Evolutionary conservation across 2,888 invertebrate genomes (phyloP), one percentile per base, ranked within the genome.

Genomic region (Abrostola triplasia): DNA sequence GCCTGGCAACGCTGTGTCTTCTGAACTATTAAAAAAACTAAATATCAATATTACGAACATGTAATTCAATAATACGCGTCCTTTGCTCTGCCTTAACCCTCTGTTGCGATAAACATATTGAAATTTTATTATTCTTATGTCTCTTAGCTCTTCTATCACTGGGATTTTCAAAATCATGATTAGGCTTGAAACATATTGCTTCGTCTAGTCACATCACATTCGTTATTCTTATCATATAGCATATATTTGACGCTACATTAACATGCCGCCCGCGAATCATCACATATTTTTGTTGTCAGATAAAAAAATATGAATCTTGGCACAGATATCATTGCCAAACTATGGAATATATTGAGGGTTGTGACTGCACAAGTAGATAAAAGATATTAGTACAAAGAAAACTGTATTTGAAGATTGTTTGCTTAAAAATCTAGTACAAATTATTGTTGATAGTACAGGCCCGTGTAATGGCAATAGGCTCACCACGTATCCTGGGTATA

Each of bases 261-360:
- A 24, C 44, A 47, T 47, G 44, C 44, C 10, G 24, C 13, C 24
- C 44, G 24, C 44, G 44, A 47, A 47, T 47, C 44, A 47, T 47
- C 44, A 9, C 24, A 47, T 47, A 47, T 47, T 47, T 47, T 47
- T 47, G 44, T 47, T 47, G 44, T 47, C 44, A 47, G 44, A 47
- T 47, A 47, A 47, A 47, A 47, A 47, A 47, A 47, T 47, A 47
- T 47, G 24, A 47, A 24, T 47, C 44, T 47, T 47, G 44, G 44
- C 44, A 47, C 13, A 13, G 13, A 47, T 47, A 24, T 47, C 13
- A 47, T 47, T 47, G 9, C 44, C 9, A 24, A 47, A 24, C 44
- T 47, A 24, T 13, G 24, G 8, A 47, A 47, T 47, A 5, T 47
- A 47, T 47, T 47, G 13, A 47, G 13, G 9, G 13, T 13, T 13